Percentiles rank a stretch among this genome's conserved stretches.
Evolutionary conservation across 30 jellyfish, hydroid and myxozoan genomes (phyloP).

Genomic region (Hydractinia symbiolongicarpus): DNA sequence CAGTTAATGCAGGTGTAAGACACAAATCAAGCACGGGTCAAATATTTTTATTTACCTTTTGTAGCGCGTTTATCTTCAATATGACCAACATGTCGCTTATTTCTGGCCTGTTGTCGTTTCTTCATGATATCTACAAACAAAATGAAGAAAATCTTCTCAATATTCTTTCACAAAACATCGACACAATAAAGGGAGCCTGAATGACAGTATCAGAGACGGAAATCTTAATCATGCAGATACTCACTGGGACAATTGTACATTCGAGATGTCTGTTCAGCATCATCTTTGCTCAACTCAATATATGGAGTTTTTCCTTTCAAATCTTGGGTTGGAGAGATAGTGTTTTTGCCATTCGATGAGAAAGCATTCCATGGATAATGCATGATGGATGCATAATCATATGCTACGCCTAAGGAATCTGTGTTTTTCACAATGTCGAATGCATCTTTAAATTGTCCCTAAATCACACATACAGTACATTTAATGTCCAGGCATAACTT

Average conservation of each 20-base stretch:
- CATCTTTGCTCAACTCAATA: slow-evolving; percentile 52
- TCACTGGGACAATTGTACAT: slow-evolving; percentile 66
- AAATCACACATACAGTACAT: not conserved
- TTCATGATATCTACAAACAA: slow-evolving; percentile 10
- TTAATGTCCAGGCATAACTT: too few species aligned
- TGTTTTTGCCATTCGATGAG: slow-evolving; percentile 65
- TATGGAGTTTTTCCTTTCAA: slow-evolving; percentile 57
- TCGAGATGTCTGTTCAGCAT: slow-evolving; percentile 47
- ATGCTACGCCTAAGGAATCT: slow-evolving; percentile 61
- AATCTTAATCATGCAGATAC: not conserved
- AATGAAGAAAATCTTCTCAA: not conserved
- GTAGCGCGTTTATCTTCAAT: not conserved
- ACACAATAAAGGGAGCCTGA: too few species aligned
- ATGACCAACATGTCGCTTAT: slow-evolving; percentile 15
- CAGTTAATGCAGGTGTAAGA: too few species aligned
- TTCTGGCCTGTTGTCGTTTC: slow-evolving; percentile 8
- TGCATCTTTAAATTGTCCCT: slow-evolving; percentile 70
- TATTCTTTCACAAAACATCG: too few species aligned
- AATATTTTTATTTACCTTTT: not conserved
- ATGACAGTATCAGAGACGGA: too few species aligned
- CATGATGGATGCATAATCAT: slow-evolving; percentile 84
- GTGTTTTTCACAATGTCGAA: slow-evolving; percentile 60
- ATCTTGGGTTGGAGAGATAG: slow-evolving; percentile 39
- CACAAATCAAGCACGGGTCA: too few species aligned
- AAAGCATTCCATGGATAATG: slow-evolving; percentile 95